Evolutionary conservation across 2,888 invertebrate species (phyloP).

Genomic region (Lochmaea capreae): DNA sequence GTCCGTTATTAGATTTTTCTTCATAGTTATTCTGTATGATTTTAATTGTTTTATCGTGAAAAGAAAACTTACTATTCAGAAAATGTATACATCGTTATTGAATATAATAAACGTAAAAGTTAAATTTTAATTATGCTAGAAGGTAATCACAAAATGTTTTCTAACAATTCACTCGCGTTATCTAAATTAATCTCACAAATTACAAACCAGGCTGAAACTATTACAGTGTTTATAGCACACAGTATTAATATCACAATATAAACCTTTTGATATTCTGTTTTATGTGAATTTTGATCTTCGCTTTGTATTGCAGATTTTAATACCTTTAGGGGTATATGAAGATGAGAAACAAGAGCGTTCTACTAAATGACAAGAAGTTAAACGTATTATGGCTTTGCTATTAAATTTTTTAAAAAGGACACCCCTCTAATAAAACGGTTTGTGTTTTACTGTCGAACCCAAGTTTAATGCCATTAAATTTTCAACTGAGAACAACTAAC

Average conservation of each 20-base stretch:
- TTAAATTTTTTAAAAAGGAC: slow-evolving; percentile 47
- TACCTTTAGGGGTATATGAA: slow-evolving; percentile 50
- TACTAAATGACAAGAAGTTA: slow-evolving; percentile 51
- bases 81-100: neutral
- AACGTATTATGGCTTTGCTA: slow-evolving; percentile 51
- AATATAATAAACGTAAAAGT: neutral
- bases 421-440: slow-evolving; percentile 39
- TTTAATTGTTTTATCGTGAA: too few species aligned
- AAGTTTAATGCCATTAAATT: slow-evolving; percentile 35
- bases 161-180: slow-evolving; percentile 55
- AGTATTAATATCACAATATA: slow-evolving; percentile 58
- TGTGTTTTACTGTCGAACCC: slow-evolving; percentile 37
- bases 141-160: neutral
- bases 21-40: too few species aligned
- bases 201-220: slow-evolving; percentile 54
- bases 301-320: slow-evolving; percentile 56
- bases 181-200: slow-evolving; percentile 62
- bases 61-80: neutral
- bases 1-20: too few species aligned
- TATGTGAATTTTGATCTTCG: slow-evolving; percentile 52
- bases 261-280: slow-evolving; percentile 60
- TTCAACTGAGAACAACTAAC: slow-evolving; percentile 37
- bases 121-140: neutral
- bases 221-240: slow-evolving; percentile 58
- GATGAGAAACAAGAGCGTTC: slow-evolving; percentile 50